Conservation (phyloP, 2,888 invertebrate species). For the Chymomyza fuscimana region DNA sequence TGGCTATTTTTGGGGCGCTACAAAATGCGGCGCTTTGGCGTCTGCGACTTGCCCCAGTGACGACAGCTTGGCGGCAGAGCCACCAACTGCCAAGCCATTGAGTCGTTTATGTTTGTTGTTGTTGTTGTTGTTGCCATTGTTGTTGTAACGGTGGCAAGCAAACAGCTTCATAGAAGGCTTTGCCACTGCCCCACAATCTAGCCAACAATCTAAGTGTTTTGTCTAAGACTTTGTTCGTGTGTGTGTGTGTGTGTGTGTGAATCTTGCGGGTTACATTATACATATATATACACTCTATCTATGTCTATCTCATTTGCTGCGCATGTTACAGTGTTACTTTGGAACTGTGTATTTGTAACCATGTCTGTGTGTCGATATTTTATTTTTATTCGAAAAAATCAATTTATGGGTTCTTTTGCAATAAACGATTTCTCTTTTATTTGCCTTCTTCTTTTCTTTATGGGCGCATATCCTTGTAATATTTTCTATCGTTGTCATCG, state of each 20-base stretch:
- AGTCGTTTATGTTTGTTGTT: conserved; percentile 44
- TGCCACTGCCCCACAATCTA: not conserved
- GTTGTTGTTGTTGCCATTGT: conserved; percentile 32
- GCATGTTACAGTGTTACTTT: not conserved
- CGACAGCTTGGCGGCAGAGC: conserved; percentile 42
- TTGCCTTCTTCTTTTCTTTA: conserved; percentile 69
- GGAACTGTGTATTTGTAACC: not conserved
- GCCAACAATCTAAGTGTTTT: conserved; percentile 8
- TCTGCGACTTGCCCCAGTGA: not conserved
- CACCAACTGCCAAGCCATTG: conserved; percentile 37
- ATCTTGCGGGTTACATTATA: not conserved
- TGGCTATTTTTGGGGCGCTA: conserved; percentile 11
- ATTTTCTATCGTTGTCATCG: conserved; percentile 76
- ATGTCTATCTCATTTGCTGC: not conserved
- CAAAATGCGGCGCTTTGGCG: not conserved
- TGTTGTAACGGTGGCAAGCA: conserved; percentile 2
- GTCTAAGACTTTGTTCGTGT: not conserved
- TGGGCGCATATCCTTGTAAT: conserved; percentile 75
- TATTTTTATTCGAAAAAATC: conserved; percentile 76
- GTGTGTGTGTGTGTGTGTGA: not conserved
- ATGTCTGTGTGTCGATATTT: conserved; percentile 60
- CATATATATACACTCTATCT: not conserved
- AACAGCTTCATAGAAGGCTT: conserved; percentile 1
- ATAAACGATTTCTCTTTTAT: conserved; percentile 77
- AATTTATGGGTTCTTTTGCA: conserved; percentile 74